Conservation (phyloP, 2,797 vertebrate species). For the Darevskia nairensis region DNA sequence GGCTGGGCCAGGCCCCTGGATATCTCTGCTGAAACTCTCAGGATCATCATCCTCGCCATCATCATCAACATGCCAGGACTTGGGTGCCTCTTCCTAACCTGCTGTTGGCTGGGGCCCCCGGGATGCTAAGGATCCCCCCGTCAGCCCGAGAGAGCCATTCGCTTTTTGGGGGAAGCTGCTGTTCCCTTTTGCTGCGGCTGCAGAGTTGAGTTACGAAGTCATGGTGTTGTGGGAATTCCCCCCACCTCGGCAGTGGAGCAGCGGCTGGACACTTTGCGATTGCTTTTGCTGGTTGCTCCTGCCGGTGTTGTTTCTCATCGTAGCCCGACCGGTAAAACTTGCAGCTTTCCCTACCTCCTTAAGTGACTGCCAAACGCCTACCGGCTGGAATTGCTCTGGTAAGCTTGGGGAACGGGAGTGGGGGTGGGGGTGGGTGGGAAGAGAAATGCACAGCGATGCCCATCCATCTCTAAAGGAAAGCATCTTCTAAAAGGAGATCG, state of each 20-base stretch:
- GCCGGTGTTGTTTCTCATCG: slow-evolving; percentile 87
- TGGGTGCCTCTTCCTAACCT: slow-evolving; percentile 53
- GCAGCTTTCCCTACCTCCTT: slow-evolving; percentile 96
- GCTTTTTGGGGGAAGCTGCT: slow-evolving; percentile 48
- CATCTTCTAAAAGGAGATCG: neutral
- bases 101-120: slow-evolving; percentile 68
- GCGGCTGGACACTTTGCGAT: slow-evolving; percentile 85
- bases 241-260: slow-evolving; percentile 76
- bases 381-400: slow-evolving; percentile 99
- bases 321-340: slow-evolving; percentile 91
- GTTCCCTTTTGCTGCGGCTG: slow-evolving; percentile 42
- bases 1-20: slow-evolving; percentile 60
- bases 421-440: no score
- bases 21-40: slow-evolving; percentile 46
- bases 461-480: neutral
- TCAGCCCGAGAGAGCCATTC: slow-evolving; percentile 47
- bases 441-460: neutral
- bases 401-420: slow-evolving; percentile 67
- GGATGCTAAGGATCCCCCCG: slow-evolving; percentile 73
- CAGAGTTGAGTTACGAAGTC: slow-evolving; percentile 77
- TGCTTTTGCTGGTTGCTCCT: slow-evolving; percentile 85
- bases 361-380: slow-evolving; percentile 98
- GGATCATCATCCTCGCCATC: neutral
- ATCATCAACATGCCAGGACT: slow-evolving; percentile 46
- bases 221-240: slow-evolving; percentile 78